Evolutionary conservation across 2,797 vertebrate species (phyloP).

Genomic region (Leptoclinus maculatus): DNA sequence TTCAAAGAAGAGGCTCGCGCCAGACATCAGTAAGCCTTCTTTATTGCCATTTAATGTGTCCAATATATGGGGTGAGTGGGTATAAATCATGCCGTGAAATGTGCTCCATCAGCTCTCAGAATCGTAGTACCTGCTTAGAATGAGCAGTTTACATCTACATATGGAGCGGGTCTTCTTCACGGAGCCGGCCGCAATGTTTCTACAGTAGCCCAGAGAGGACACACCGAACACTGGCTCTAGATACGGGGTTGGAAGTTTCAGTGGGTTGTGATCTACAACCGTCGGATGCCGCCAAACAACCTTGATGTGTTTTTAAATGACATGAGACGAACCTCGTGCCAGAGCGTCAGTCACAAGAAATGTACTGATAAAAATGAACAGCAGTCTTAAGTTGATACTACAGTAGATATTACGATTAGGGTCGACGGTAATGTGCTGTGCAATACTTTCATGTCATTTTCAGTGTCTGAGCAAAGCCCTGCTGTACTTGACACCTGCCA

Average conservation of each 20-base stretch:
- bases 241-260: too few relatives aligned
- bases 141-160: too few relatives aligned
- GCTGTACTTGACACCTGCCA: neutral
- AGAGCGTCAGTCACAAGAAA: neutral
- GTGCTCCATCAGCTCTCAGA: neutral
- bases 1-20: neutral
- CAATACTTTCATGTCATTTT: conserved; percentile 1
- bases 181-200: too few relatives aligned
- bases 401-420: neutral
- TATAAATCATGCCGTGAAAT: neutral
- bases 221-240: too few relatives aligned
- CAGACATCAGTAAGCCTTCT: neutral
- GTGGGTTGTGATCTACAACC: too few relatives aligned
- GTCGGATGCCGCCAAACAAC: neutral
- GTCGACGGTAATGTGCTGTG: neutral
- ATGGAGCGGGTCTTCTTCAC: too few relatives aligned
- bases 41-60: neutral
- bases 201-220: too few relatives aligned
- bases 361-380: neutral
- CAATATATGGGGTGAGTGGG: neutral
- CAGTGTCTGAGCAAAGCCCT: neutral
- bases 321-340: neutral
- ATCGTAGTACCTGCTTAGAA: neutral
- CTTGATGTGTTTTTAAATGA: neutral
- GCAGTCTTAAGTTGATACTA: neutral